Percentiles rank a stretch among this genome's conserved stretches.
phyloP scores from a whole-genome alignment of 2,797 vertebrate species.

The Potorous gilbertii region DNA sequence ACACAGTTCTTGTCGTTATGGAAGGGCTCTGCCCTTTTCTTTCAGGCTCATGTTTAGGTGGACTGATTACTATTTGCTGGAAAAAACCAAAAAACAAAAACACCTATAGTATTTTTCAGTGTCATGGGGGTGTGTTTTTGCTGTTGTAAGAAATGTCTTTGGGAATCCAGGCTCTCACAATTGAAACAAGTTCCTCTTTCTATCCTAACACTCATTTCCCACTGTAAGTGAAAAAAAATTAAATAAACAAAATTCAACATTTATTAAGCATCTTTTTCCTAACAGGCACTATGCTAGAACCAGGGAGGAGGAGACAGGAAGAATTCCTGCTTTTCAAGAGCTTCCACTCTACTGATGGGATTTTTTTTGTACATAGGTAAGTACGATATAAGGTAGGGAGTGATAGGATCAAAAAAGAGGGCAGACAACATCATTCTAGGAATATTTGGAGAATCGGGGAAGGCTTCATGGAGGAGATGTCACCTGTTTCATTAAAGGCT shows the following conservation, averaged over 20 bases:
- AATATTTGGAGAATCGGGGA: neutral
- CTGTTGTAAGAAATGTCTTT: slow-evolving; percentile 64
- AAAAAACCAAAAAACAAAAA: slow-evolving; percentile 46
- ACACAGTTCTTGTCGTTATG: slow-evolving; percentile 52
- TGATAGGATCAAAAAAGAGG: neutral
- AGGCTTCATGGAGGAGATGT: neutral
- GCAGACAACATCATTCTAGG: neutral
- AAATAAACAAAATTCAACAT: neutral
- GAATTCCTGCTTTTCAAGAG: neutral
- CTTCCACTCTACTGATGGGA: neutral
- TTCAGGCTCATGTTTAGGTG: slow-evolving; percentile 47
- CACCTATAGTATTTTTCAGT: slow-evolving; percentile 49
- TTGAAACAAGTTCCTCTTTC: slow-evolving; percentile 20
- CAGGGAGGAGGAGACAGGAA: neutral
- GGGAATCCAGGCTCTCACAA: slow-evolving; percentile 37
- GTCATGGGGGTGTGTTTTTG: slow-evolving; percentile 34
- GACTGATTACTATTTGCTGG: slow-evolving; percentile 53
- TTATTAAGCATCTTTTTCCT: neutral
- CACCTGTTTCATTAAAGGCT: neutral
- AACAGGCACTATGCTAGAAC: neutral
- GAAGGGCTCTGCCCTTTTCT: neutral
- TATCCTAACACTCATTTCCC: neutral
- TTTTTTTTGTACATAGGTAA: neutral
- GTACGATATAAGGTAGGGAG: neutral
- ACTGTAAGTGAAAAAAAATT: neutral